Evolutionary conservation across 2,888 invertebrate species (phyloP), one percentile per base, ranked within the genome.

Genomic region (Drosophila dives): DNA sequence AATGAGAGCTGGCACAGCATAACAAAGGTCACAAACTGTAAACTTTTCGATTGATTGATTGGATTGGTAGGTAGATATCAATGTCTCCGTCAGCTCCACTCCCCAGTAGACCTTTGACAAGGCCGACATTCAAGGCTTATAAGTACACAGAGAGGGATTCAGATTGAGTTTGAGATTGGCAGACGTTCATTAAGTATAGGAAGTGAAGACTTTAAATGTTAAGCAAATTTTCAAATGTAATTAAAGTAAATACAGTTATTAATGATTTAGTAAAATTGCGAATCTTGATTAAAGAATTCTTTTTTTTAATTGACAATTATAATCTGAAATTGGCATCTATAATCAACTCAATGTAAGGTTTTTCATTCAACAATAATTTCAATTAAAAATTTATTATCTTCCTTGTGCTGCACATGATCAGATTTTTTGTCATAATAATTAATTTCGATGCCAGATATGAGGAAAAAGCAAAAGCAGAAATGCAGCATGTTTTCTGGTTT

Each of bases 1-100:
- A 71, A 64, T 38, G 38, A 38, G 38, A 62, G 34, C 55, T 55
- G 61, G 64, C 32, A 60, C 56, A 45, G 59, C 56, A 64, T 74
- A 81, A 71, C 78, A 80, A 87, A 85, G 85, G 89, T 89, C 82
- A 75, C 80, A 75, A 73, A 64, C 66, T 38, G 49, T 45, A 75
- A 87, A 87, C 80, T 89, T 89, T 82, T 74, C 77, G 75, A 84
- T 85, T 85, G 85, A 85, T 85, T 89, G 89, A 85, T 85, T 72
- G 79, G 67, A 38, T 38, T n/a, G 38, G 38, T 38, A 26, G 26
- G 68, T 62, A 60, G 72, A 62, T 45, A 45, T 61, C 49, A 49
- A 20, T 6, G 33, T 33, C 48, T 42, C 40, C 26, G 55, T n/a
- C 63, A 54, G 48, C 55, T 12, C 34, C 34, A 36, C 29, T 50